Evolutionary conservation across 2,113 vertebrate species (phyloP).

Genomic region (Alces alces): DNA sequence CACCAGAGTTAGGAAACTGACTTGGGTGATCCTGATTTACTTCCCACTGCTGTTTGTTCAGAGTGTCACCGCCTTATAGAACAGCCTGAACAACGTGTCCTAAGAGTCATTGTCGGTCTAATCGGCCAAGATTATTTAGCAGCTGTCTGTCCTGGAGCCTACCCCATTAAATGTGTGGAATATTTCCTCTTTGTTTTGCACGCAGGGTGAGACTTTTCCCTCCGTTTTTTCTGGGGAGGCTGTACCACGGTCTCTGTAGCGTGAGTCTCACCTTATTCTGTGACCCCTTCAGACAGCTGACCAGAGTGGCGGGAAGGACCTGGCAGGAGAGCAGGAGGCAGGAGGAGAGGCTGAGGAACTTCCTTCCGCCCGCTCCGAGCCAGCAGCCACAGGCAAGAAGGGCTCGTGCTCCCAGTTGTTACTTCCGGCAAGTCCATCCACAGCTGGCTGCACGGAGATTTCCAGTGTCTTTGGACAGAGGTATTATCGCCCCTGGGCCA

Average conservation of each 20-base stretch:
- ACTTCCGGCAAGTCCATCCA: fast-evolving
- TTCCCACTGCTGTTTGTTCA: not conserved
- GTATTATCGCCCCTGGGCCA: not conserved
- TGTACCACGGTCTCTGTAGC: not conserved
- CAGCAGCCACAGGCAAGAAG: not conserved
- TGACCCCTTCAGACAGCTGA: not conserved
- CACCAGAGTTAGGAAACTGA: not conserved
- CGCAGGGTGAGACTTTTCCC: not conserved
- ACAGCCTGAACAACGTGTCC: not conserved
- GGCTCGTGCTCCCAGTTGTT: fast-evolving
- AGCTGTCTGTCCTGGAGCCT: not conserved
- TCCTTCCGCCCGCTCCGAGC: not conserved
- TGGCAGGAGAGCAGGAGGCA: not conserved
- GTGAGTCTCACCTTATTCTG: not conserved
- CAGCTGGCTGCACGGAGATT: too few relatives aligned
- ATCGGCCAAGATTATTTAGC: not conserved
- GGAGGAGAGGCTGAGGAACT: too few relatives aligned
- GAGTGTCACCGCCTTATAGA: not conserved
- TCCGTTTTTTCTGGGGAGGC: not conserved
- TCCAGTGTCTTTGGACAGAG: not conserved
- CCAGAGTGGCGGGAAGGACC: not conserved
- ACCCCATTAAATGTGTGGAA: fast-evolving
- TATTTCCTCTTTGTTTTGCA: not conserved
- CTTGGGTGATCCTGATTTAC: not conserved
- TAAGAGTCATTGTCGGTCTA: not conserved